These are phyloP conservation scores for Pseudorhombus dupliciocellatus DNA, from an alignment of 2,113 vertebrate genomes.

Conservation along the genomic window DNA sequence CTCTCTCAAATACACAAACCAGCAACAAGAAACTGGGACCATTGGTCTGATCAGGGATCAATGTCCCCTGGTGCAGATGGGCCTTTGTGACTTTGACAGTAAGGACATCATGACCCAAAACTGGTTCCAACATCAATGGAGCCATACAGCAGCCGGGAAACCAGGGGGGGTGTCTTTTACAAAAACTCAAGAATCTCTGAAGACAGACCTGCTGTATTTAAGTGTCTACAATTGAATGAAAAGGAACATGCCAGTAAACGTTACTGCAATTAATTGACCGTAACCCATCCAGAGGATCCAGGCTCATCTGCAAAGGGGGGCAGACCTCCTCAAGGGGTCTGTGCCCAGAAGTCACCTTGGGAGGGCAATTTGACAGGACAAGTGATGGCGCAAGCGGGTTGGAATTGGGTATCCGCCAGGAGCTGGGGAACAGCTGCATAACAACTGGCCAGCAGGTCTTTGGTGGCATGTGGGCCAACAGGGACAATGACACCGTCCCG, in stretches of 20 bases:
- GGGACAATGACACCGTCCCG: slow-evolving; percentile 64
- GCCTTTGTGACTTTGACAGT: slow-evolving; percentile 64
- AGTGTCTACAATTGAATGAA: background rate
- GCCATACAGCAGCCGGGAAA: slow-evolving; percentile 47
- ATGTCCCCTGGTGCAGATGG: slow-evolving; percentile 33
- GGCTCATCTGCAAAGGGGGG: slow-evolving; percentile 40
- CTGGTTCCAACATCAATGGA: slow-evolving; percentile 49
- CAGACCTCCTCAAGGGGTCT: slow-evolving; percentile 55
- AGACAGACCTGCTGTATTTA: background rate
- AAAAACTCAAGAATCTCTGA: slow-evolving; percentile 8
- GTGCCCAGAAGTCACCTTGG: slow-evolving; percentile 80
- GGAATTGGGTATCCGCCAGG: slow-evolving; percentile 46
- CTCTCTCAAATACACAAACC: slow-evolving; percentile 2
- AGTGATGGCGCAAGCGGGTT: slow-evolving; percentile 71
- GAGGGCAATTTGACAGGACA: slow-evolving; percentile 72
- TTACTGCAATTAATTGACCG: slow-evolving; percentile 34
- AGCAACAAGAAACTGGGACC: slow-evolving; percentile 3
- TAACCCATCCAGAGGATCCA: slow-evolving; percentile 10
- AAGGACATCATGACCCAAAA: slow-evolving; percentile 72
- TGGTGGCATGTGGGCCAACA: slow-evolving; percentile 35
- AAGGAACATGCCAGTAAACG: background rate
- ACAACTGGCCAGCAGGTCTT: slow-evolving; percentile 39
- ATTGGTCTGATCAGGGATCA: slow-evolving; percentile 6
- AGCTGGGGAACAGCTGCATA: slow-evolving; percentile 24
- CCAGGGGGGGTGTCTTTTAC: slow-evolving; percentile 28